Conservation (phyloP, 2,797 vertebrate species). For the Podarcis lilfordi region DNA sequence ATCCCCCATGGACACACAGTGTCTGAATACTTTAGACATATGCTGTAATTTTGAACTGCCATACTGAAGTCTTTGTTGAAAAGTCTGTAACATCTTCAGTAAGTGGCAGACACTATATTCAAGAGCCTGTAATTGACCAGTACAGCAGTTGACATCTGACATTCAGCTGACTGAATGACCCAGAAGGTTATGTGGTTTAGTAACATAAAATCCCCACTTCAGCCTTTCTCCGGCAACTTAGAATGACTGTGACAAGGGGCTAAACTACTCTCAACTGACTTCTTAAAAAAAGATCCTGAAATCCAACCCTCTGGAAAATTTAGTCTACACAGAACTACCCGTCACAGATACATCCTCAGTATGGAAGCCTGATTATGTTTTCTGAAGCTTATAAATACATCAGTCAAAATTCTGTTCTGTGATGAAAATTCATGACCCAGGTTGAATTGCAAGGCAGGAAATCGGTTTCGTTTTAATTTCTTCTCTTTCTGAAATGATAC, state of each 20-base stretch:
- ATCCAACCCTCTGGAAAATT: constrained; percentile 65
- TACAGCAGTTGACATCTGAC: constrained; percentile 61
- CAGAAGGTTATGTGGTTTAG: constrained; percentile 65
- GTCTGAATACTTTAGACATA: constrained; percentile 57
- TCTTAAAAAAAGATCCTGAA: constrained; percentile 67
- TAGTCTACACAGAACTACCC: constrained; percentile 54
- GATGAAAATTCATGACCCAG: constrained; percentile 46
- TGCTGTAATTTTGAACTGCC: constrained; percentile 63
- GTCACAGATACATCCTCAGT: constrained; percentile 51
- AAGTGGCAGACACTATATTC: constrained; percentile 69
- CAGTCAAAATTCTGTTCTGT: constrained; percentile 63
- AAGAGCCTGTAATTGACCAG: constrained; percentile 74
- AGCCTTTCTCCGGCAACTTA: constrained; percentile 60
- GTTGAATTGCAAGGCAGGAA: constrained; percentile 59
- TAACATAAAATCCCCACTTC: constrained; percentile 68
- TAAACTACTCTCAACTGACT: constrained; percentile 60
- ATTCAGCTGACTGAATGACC: constrained; percentile 64
- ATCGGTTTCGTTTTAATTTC: constrained; percentile 46
- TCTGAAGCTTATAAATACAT: constrained; percentile 62
- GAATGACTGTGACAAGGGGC: constrained; percentile 67
- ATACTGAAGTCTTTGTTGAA: constrained; percentile 63
- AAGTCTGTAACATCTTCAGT: constrained; percentile 71
- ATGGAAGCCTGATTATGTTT: constrained; percentile 37
- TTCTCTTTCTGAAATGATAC: constrained; percentile 53
- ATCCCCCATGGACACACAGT: constrained; percentile 44